Conservation (phyloP, 2,888 invertebrate species). For the Megastigmus dorsalis region DNA sequence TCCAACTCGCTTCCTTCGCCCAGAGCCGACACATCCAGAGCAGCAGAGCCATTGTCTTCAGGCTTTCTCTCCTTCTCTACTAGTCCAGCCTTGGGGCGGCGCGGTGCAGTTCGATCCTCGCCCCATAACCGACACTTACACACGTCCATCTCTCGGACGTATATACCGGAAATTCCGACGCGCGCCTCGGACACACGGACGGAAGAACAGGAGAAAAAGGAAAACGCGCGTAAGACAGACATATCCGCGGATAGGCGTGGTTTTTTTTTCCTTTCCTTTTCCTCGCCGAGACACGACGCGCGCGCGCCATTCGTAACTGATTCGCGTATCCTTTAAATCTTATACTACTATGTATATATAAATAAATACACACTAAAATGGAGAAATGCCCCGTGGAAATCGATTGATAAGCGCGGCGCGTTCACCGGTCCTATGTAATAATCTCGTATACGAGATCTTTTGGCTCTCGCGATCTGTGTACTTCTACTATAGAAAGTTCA, state of each 20-base stretch:
- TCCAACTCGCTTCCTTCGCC: too few species aligned
- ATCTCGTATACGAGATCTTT: too few species aligned
- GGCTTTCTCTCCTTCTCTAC: too few species aligned
- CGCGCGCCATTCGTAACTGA: slow-evolving; percentile 35
- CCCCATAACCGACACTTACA: background rate
- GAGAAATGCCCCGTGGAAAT: slow-evolving; percentile 16
- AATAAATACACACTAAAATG: background rate
- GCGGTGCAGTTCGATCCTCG: too few species aligned
- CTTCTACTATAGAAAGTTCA: slow-evolving; percentile 17
- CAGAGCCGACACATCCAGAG: too few species aligned
- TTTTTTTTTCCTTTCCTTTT: too few species aligned
- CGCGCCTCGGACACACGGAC: too few species aligned
- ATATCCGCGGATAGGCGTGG: background rate
- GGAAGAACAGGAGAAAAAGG: background rate
- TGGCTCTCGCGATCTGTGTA: too few species aligned
- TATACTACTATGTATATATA: background rate
- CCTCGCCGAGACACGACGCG: too few species aligned
- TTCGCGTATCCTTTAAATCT: slow-evolving; percentile 8
- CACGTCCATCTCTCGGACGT: background rate
- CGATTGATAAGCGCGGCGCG: slow-evolving; percentile 35
- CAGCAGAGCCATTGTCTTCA: too few species aligned
- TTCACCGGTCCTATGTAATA: background rate
- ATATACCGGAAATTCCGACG: too few species aligned
- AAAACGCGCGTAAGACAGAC: background rate
- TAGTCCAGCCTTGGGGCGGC: too few species aligned